Conservation (phyloP, 2,888 invertebrate species). For the Therioaphis trifolii region DNA sequence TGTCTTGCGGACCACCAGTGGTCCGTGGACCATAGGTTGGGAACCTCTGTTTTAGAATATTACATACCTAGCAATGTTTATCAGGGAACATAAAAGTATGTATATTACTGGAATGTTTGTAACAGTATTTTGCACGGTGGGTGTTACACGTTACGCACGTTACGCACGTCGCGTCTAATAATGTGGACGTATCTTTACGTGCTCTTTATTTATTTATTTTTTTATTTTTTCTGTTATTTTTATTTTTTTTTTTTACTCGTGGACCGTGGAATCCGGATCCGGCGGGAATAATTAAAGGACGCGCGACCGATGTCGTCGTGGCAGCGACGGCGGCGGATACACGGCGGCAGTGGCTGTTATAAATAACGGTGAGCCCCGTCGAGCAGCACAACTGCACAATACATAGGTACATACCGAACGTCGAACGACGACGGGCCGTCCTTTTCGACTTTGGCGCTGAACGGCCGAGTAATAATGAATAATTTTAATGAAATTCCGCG, state of each 20-base stretch:
- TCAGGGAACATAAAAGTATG: too few species aligned
- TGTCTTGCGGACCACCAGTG: too few species aligned
- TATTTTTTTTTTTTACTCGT: background rate
- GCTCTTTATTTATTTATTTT: background rate
- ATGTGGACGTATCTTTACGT: too few species aligned
- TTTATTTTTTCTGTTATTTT: too few species aligned
- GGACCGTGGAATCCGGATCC: background rate
- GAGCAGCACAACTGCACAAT: too few species aligned
- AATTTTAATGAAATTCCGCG: constrained; percentile 61
- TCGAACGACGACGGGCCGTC: constrained; percentile 18
- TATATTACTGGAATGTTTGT: too few species aligned
- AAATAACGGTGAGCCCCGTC: background rate
- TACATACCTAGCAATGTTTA: too few species aligned
- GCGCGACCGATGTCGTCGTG: background rate
- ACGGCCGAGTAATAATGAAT: constrained; percentile 56
- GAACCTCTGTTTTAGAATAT: too few species aligned
- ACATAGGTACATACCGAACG: constrained; percentile 21
- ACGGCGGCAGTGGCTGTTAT: background rate
- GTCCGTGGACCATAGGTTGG: too few species aligned
- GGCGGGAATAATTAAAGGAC: background rate
- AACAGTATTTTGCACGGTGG: too few species aligned
- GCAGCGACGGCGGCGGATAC: background rate
- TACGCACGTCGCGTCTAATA: too few species aligned
- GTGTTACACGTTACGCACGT: too few species aligned
- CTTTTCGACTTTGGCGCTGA: constrained; percentile 31